Percentiles rank a stretch among this genome's conserved stretches.
Conservation (phyloP, 2,797 vertebrate species). For the Onychomys leucogaster region DNA sequence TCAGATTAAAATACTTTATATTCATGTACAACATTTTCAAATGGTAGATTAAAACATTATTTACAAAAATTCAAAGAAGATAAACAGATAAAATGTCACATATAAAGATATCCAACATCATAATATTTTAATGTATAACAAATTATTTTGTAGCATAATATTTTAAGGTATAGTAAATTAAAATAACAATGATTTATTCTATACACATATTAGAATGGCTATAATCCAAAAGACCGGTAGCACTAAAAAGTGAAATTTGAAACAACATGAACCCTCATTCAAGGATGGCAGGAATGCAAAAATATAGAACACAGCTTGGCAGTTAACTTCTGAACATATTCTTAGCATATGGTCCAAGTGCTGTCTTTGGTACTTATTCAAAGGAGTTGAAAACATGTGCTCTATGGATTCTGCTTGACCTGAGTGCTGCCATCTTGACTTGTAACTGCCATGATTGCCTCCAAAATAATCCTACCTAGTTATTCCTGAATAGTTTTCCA, state of each 20-base stretch:
- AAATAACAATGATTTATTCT: neutral
- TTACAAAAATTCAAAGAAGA: neutral
- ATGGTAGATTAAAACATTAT: neutral
- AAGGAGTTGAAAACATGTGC: neutral
- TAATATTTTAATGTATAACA: neutral
- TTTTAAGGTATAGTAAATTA: neutral
- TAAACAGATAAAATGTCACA: neutral
- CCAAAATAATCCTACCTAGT: neutral
- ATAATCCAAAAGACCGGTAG: neutral
- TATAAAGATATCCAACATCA: neutral
- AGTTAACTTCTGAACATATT: conserved; percentile 2
- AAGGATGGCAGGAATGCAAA: neutral
- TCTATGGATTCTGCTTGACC: neutral
- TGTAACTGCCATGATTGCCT: neutral
- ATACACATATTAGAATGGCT: neutral
- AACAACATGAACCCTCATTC: neutral
- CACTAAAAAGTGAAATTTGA: neutral
- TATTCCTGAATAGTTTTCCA: neutral
- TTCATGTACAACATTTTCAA: neutral
- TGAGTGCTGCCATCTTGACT: neutral
- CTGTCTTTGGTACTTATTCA: neutral
- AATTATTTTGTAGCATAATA: neutral
- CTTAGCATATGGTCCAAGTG: neutral
- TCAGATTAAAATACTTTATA: neutral
- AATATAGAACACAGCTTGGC: neutral